phyloP scores from a whole-genome alignment of 53 echinoderm and acorn worm genomes.

The Hippasteria phrygiana region DNA sequence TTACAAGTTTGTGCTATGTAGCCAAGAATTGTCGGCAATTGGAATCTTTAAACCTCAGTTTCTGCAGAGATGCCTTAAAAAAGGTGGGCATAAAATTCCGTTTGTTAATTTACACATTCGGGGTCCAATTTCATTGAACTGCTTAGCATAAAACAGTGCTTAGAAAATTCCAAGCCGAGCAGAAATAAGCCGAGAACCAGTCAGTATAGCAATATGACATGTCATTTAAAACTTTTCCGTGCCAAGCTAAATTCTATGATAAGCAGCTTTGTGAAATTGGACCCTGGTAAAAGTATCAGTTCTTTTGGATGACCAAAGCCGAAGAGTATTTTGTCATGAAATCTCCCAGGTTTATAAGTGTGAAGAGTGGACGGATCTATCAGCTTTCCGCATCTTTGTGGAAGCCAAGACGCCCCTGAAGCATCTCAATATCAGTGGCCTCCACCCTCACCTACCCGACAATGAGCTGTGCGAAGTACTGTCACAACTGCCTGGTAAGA shows the following conservation, averaged over 20 bases:
- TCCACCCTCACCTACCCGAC: conserved; percentile 39
- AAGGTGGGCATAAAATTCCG: conserved; percentile 27
- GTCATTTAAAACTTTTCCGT: no score
- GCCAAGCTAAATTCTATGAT: no score
- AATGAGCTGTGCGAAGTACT: conserved; percentile 45
- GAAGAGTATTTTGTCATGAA: no score
- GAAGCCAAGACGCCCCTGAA: conserved; percentile 38
- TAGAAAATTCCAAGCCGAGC: no score
- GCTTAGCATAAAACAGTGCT: no score
- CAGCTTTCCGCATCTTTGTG: conserved; percentile 34
- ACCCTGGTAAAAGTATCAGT: no score
- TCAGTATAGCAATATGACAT: no score
- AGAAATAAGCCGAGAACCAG: no score
- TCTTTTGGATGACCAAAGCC: no score
- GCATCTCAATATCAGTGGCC: conserved; percentile 42
- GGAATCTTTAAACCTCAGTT: conserved; percentile 43
- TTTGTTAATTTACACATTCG: no score
- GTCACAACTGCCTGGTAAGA: conserved; percentile 28
- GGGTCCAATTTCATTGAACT: not conserved
- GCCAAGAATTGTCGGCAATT: conserved; percentile 26
- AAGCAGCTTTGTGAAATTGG: no score
- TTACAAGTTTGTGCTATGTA: conserved; percentile 8
- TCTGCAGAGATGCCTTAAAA: conserved; percentile 45
- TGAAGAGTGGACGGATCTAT: conserved; percentile 44
- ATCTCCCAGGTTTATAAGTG: conserved; percentile 24